Evolutionary conservation across 2,797 vertebrate genomes (phyloP).

Genomic region (Notamacropus eugenii): DNA sequence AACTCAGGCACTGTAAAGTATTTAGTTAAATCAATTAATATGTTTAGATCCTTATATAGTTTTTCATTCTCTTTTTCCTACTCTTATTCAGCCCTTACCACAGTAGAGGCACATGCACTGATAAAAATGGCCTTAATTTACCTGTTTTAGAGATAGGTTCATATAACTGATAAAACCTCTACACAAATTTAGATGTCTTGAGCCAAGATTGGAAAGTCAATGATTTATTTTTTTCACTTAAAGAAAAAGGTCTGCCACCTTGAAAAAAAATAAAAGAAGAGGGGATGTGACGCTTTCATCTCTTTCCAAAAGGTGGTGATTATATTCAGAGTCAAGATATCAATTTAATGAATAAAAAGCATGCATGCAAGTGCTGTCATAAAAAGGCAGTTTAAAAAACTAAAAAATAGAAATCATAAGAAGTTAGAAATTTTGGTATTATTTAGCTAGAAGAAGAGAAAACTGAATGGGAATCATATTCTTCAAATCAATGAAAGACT

Average conservation of each 20-base stretch:
- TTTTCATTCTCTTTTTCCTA: not conserved
- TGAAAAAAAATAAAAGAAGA: not conserved
- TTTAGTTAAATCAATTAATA: not conserved
- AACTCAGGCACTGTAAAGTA: not conserved
- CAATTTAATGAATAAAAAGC: not conserved
- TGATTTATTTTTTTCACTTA: not conserved
- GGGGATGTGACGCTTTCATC: not conserved
- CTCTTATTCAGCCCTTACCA: not conserved
- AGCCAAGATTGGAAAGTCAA: not conserved
- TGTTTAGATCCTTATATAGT: not conserved
- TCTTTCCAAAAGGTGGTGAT: not conserved
- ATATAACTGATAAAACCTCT: not conserved
- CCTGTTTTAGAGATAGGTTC: not conserved
- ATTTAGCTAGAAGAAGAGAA: not conserved
- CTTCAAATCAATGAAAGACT: not conserved
- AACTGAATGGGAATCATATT: not conserved
- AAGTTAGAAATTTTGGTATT: not conserved
- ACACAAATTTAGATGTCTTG: not conserved
- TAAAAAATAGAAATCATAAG: not conserved
- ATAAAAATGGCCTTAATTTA: not conserved
- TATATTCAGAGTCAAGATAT: not conserved
- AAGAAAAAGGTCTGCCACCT: not conserved
- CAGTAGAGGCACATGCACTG: not conserved
- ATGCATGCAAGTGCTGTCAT: not conserved
- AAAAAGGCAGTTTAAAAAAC: not conserved